phyloP scores from a whole-genome alignment of 1,140 invertebrate genomes.

The Penaeus chinensis region DNA sequence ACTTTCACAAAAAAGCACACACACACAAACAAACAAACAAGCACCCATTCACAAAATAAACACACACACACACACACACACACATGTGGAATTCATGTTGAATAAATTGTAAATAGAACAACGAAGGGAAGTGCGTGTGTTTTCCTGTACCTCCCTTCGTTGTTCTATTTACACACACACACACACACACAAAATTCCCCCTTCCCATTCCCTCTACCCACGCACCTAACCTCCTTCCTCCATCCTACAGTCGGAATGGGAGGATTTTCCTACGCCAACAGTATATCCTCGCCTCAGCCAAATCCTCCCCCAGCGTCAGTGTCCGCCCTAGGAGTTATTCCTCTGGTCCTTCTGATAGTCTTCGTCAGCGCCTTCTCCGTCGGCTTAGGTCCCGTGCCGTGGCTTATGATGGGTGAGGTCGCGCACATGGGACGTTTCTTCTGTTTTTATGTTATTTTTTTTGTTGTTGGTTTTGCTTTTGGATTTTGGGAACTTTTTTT shows the following conservation, averaged over 20 bases:
- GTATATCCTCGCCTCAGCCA: constrained; percentile 78
- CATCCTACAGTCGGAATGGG: constrained; percentile 80
- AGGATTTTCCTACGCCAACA: constrained; percentile 72
- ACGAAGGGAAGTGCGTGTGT: no score
- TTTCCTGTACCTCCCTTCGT: no score
- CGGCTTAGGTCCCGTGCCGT: constrained; percentile 91
- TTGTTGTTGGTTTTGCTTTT: no score
- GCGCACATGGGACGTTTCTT: not conserved
- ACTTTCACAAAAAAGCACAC: no score
- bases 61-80: no score
- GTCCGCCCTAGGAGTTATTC: constrained; percentile 79
- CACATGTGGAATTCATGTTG: no score
- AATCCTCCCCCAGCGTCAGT: constrained; percentile 70
- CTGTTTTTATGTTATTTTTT: no score
- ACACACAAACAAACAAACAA: no score
- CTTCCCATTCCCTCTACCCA: not conserved
- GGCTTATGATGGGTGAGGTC: constrained; percentile 89
- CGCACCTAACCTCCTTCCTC: constrained; percentile 33
- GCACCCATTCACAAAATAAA: not conserved
- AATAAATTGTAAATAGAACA: no score
- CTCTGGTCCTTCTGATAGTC: constrained; percentile 82
- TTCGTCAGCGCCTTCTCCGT: constrained; percentile 90
- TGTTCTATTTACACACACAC: no score
- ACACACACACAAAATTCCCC: no score
- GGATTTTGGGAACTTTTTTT: no score